A percentile compares a stretch with the other conserved stretches of the same genome.
These are phyloP conservation scores for Trematomus bernacchii DNA, from an alignment of 2,797 vertebrate genomes.

Conservation along the genomic window DNA sequence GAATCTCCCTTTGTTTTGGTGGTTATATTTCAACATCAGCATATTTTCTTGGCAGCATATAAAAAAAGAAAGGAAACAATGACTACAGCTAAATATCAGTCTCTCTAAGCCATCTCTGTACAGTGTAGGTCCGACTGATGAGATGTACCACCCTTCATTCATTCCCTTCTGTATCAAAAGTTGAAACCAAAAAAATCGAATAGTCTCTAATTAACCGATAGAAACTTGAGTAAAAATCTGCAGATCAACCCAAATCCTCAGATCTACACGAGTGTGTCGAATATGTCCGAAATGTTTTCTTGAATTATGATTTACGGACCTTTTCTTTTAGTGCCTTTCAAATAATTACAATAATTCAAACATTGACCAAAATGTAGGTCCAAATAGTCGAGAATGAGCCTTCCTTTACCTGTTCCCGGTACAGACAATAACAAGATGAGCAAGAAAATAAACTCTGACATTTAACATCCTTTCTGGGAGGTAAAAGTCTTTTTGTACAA, in stretches of 20 bases:
- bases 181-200: conserved; percentile 61
- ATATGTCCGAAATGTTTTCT: conserved; percentile 37
- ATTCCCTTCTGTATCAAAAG: conserved; percentile 74
- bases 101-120: conserved; percentile 80
- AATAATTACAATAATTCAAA: conserved; percentile 57
- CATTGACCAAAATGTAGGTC: conserved; percentile 49
- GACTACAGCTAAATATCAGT: conserved; percentile 83
- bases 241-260: conserved; percentile 46
- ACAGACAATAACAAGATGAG: conserved; percentile 65
- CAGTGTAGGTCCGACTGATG: conserved; percentile 78
- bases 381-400: conserved; percentile 55
- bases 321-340: conserved; percentile 33
- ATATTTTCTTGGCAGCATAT: conserved; percentile 88
- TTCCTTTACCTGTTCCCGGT: conserved; percentile 64
- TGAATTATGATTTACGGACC: conserved; percentile 44
- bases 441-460: conserved; percentile 77
- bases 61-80: conserved; percentile 80
- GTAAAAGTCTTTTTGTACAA: conserved; percentile 64
- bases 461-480: conserved; percentile 62
- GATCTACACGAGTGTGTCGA: conserved; percentile 41
- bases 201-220: conserved; percentile 58
- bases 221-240: conserved; percentile 71
- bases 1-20: conserved; percentile 79
- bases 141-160: conserved; percentile 71
- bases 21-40: conserved; percentile 89